Base-by-base conservation (phyloP, 2,797 vertebrate species). In the Rhynchonycteris naso region DNA sequence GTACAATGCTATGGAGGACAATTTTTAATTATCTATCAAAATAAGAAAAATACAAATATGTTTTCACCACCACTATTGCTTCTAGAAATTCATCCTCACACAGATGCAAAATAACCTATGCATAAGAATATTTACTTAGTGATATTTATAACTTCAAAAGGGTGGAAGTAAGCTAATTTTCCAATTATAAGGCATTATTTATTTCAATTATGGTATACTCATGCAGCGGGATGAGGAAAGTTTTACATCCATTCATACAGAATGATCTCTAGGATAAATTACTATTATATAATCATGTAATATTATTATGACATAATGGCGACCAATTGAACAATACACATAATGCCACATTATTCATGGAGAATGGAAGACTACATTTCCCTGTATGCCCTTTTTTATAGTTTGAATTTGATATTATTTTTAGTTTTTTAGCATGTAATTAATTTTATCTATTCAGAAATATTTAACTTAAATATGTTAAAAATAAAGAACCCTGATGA, bases 241-340 rank as follows among this genome's bases (percentile, higher is more conserved):
- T 38, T 75, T 83, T 91, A 30, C 76, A 3, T 65, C 3, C 50
- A 75, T 68, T 63, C 10, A 63, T 35, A 38, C 10, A 88, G 38
- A 96, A 89, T 76, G 69, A 69, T 61, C 19, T 47, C 35, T 81
- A 56, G 26, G 52, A 43, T 72, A 90, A 76, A 63, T 78, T 85
- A 38, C 59, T 66, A 59, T 74, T 61, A 83, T n/a, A 33, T 35
- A 63, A 76, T 8, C 11, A 24, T n/a, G 43, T 11, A 2, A 88
- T 35, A 54, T 63, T 81, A 54, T 47, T 88, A 54, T 75, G 15
- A 71, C 22, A 85, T 59, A 50, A 69, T 79, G 38, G 47, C 12
- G 79, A 75, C 7, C 4, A 86, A 30, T 3, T 52, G 13, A 92
- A 56, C 28, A 68, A 47, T 59, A 22, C 28, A 75, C 30, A 61